A percentile compares a stretch with the other conserved stretches of the same genome.
Evolutionary conservation across 2,797 vertebrate genomes (phyloP).

Genomic region (Megalops cyprinoides): DNA sequence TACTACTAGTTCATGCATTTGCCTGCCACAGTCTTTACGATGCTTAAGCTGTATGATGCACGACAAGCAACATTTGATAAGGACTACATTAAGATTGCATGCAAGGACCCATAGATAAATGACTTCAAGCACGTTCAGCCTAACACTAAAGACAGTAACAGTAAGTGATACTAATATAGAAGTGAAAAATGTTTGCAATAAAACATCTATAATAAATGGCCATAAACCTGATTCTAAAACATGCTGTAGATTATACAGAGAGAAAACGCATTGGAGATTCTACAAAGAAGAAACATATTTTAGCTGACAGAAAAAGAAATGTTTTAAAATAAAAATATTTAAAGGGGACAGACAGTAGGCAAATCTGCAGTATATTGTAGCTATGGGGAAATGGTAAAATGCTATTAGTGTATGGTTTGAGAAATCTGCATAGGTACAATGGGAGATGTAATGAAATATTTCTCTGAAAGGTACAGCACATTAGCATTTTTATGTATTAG

Average conservation of each 20-base stretch:
- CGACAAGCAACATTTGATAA: neutral
- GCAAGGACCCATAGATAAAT: neutral
- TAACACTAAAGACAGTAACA: neutral
- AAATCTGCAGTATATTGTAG: constrained; percentile 15
- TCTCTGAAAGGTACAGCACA: neutral
- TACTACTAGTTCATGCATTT: too few relatives aligned
- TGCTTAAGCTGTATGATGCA: neutral
- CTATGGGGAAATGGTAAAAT: constrained; percentile 7
- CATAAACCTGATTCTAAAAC: neutral
- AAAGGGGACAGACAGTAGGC: neutral
- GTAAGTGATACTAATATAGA: neutral
- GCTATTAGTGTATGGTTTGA: constrained; percentile 5
- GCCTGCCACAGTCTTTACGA: too few relatives aligned
- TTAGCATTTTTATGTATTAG: constrained; percentile 15
- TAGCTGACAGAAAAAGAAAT: too few relatives aligned
- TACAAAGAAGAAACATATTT: neutral
- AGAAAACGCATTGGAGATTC: constrained; percentile 1
- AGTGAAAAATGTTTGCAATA: neutral
- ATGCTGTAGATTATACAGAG: neutral
- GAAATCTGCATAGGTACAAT: neutral
- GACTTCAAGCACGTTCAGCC: neutral
- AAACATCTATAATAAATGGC: neutral
- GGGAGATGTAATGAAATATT: constrained; percentile 17
- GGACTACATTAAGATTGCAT: neutral
- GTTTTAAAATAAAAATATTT: too few relatives aligned